phyloP scores from a whole-genome alignment of 2,797 vertebrate genomes.

The Fundulus diaphanus region DNA sequence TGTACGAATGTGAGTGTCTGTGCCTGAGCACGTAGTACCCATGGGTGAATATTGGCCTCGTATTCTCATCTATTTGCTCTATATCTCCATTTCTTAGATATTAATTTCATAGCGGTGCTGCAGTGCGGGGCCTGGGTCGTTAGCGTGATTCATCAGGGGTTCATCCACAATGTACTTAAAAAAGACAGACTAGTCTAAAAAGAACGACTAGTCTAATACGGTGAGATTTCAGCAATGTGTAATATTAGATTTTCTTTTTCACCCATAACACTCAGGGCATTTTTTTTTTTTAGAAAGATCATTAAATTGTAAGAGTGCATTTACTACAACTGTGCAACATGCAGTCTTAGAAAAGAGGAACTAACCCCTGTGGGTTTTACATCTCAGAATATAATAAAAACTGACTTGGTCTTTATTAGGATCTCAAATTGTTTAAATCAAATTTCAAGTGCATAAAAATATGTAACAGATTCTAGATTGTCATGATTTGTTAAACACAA shows the following conservation, averaged over 20 bases:
- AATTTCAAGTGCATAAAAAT: neutral
- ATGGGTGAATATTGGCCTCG: slow-evolving; percentile 84
- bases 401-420: too few relatives aligned
- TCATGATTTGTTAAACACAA: neutral
- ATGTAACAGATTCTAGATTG: neutral
- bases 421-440: neutral
- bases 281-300: neutral
- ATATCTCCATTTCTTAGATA: slow-evolving; percentile 83
- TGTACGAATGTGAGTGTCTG: slow-evolving; percentile 53
- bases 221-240: slow-evolving; percentile 47
- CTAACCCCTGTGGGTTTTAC: too few relatives aligned
- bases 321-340: neutral
- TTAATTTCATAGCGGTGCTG: slow-evolving; percentile 84
- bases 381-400: neutral
- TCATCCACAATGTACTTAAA: slow-evolving; percentile 60
- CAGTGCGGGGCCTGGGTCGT: slow-evolving; percentile 79
- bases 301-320: slow-evolving; percentile 25
- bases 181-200: slow-evolving; percentile 60
- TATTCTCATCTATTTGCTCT: slow-evolving; percentile 88
- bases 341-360: neutral
- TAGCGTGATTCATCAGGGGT: slow-evolving; percentile 84
- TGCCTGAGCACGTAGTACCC: slow-evolving; percentile 67
- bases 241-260: slow-evolving; percentile 36
- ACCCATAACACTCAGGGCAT: neutral
- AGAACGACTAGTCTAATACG: slow-evolving; percentile 43